Percentiles rank a stretch among this genome's conserved stretches.
Evolutionary conservation across 2,113 vertebrate genomes (phyloP).

Genomic region (Grammomys surdaster): DNA sequence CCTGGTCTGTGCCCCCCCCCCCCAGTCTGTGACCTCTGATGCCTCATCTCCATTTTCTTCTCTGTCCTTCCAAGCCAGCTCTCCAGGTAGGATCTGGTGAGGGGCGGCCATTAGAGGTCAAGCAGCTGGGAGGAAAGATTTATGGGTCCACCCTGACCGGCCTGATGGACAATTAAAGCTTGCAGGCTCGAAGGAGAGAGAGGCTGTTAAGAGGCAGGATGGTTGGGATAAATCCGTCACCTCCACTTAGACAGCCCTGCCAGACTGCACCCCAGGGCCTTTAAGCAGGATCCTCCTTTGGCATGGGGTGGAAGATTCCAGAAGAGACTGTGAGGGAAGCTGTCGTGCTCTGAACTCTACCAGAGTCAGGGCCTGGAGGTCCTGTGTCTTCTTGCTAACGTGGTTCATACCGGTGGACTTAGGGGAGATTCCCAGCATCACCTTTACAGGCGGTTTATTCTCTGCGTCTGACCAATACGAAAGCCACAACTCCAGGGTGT

Average conservation of each 20-base stretch:
- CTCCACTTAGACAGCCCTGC: slow-evolving; percentile 1
- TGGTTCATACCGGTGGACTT: background rate
- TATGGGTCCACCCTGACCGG: slow-evolving; percentile 38
- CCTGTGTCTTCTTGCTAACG: background rate
- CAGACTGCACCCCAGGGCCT: background rate
- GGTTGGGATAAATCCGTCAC: slow-evolving; percentile 68
- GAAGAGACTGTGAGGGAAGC: background rate
- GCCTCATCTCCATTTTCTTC: too few species aligned
- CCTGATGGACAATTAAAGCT: slow-evolving; percentile 68
- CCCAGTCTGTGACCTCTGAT: background rate
- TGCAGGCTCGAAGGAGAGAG: background rate
- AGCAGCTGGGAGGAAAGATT: slow-evolving; percentile 14
- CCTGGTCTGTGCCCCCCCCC: background rate
- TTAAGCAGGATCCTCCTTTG: background rate
- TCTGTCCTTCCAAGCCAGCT: background rate
- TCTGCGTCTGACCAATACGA: background rate
- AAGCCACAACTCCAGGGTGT: background rate
- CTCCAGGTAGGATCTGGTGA: background rate
- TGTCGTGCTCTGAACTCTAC: background rate
- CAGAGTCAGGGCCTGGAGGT: background rate
- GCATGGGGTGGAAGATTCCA: background rate
- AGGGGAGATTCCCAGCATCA: rapidly evolving
- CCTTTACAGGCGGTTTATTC: background rate
- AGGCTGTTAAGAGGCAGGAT: slow-evolving; percentile 44
- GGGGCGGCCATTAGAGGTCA: slow-evolving; percentile 36